Conservation (phyloP, 2,113 vertebrate species). For the Nothocercus julius region DNA sequence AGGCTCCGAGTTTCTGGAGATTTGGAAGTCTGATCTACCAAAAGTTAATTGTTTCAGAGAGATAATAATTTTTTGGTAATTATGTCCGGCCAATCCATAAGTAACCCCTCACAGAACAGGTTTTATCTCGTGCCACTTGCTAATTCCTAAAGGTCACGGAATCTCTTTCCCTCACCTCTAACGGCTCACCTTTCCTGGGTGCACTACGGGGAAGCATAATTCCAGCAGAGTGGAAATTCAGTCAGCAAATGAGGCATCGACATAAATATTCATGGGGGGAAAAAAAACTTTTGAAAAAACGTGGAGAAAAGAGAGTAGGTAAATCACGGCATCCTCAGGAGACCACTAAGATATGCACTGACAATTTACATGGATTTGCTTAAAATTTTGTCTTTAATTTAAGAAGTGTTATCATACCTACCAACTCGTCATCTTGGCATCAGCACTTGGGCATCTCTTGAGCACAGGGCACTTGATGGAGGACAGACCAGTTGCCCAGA, state of each 20-base stretch:
- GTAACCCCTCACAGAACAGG: slow-evolving; percentile 49
- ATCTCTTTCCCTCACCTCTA: slow-evolving; percentile 77
- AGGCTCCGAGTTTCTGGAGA: slow-evolving; percentile 43
- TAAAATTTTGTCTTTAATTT: slow-evolving; percentile 48
- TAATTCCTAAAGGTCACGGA: slow-evolving; percentile 81
- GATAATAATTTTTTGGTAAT: slow-evolving; percentile 74
- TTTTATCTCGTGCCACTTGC: slow-evolving; percentile 70
- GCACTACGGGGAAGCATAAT: slow-evolving; percentile 78
- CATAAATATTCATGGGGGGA: slow-evolving; percentile 79
- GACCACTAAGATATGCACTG: slow-evolving; percentile 43
- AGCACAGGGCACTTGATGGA: not conserved
- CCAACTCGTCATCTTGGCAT: not conserved
- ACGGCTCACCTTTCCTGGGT: slow-evolving; percentile 74
- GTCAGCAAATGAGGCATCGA: slow-evolving; percentile 69
- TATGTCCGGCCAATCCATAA: slow-evolving; percentile 63
- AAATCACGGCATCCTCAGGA: slow-evolving; percentile 47
- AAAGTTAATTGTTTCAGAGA: slow-evolving; percentile 71
- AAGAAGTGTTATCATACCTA: slow-evolving; percentile 10
- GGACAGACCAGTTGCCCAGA: not conserved
- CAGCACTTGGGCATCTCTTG: not conserved
- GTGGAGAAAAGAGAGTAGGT: slow-evolving; percentile 54
- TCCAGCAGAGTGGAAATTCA: slow-evolving; percentile 76
- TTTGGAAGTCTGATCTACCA: not conserved
- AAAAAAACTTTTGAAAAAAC: slow-evolving; percentile 70
- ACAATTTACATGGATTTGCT: slow-evolving; percentile 52